Evolutionary conservation across 2,888 invertebrate genomes (phyloP).

Genomic region (Epinotia bilunana): DNA sequence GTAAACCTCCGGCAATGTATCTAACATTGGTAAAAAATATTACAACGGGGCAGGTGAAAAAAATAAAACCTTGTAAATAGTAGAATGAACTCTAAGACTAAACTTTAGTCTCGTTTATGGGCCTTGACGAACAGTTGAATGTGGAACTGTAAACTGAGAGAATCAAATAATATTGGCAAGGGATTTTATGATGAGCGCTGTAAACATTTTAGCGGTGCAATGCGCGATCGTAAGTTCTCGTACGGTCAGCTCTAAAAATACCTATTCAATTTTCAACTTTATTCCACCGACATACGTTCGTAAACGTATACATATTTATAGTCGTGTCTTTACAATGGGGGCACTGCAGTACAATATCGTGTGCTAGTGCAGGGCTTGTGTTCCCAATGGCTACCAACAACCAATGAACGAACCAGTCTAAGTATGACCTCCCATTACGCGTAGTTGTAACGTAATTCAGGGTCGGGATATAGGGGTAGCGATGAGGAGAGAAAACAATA

Average conservation of each 20-base stretch:
- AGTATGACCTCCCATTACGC: not conserved
- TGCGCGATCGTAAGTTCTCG: slow-evolving; percentile 38
- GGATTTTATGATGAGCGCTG: slow-evolving; percentile 40
- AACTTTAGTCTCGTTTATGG: not conserved
- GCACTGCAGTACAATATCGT: slow-evolving; percentile 34
- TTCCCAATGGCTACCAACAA: not conserved
- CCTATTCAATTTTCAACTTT: too few species aligned
- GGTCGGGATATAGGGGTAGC: not conserved
- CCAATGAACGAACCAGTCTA: not conserved
- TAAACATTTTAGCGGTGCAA: slow-evolving; percentile 43
- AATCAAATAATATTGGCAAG: slow-evolving; percentile 42
- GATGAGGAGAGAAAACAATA: not conserved
- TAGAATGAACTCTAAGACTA: not conserved
- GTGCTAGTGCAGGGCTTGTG: slow-evolving; percentile 6
- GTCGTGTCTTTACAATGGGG: slow-evolving; percentile 13
- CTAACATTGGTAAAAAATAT: too few species aligned
- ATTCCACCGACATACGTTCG: too few species aligned
- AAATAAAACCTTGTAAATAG: not conserved
- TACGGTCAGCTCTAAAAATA: not conserved
- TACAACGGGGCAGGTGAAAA: too few species aligned
- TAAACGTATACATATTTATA: too few species aligned
- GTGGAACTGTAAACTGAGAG: slow-evolving; percentile 20
- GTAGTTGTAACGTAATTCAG: not conserved
- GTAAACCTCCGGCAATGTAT: too few species aligned
- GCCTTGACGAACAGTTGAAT: not conserved